phyloP scores from a whole-genome alignment of 2,888 invertebrate species.

The Gerosis bhagava region DNA sequence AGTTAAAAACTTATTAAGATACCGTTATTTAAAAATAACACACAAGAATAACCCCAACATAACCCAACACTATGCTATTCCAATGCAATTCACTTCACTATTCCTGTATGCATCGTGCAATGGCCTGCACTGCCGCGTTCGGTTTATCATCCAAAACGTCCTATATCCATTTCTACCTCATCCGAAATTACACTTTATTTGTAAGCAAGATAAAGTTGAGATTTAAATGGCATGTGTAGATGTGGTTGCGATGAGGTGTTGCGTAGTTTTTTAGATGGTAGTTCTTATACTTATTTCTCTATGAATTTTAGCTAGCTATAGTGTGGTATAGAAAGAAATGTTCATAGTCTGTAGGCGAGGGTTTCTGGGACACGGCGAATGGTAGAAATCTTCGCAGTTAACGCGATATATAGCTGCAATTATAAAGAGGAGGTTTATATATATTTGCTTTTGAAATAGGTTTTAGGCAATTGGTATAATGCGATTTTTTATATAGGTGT shows the following conservation, averaged over 20 bases:
- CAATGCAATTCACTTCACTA: constrained; percentile 63
- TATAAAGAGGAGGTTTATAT: constrained; percentile 21
- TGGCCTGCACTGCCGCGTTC: constrained; percentile 75
- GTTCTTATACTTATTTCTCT: constrained; percentile 79
- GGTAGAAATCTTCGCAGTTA: constrained; percentile 70
- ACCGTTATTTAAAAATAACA: no score
- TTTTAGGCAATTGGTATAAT: no score
- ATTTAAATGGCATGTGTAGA: constrained; percentile 16
- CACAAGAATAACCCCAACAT: constrained; percentile 1
- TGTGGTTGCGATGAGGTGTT: background rate
- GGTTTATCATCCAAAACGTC: constrained; percentile 42
- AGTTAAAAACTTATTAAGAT: no score
- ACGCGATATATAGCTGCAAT: constrained; percentile 45
- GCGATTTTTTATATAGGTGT: no score
- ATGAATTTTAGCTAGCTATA: constrained; percentile 80
- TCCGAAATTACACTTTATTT: constrained; percentile 37
- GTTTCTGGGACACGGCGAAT: constrained; percentile 74
- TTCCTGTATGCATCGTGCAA: constrained; percentile 82
- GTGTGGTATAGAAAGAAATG: constrained; percentile 78
- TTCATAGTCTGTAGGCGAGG: constrained; percentile 65
- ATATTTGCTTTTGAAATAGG: constrained; percentile 9
- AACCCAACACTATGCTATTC: constrained; percentile 37
- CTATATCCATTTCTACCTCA: constrained; percentile 32
- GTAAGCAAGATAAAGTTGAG: background rate
- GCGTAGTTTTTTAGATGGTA: constrained; percentile 68